These are phyloP conservation scores for Orthosia cruda DNA, from an alignment of 2,888 invertebrate genomes.

Conservation along the genomic window DNA sequence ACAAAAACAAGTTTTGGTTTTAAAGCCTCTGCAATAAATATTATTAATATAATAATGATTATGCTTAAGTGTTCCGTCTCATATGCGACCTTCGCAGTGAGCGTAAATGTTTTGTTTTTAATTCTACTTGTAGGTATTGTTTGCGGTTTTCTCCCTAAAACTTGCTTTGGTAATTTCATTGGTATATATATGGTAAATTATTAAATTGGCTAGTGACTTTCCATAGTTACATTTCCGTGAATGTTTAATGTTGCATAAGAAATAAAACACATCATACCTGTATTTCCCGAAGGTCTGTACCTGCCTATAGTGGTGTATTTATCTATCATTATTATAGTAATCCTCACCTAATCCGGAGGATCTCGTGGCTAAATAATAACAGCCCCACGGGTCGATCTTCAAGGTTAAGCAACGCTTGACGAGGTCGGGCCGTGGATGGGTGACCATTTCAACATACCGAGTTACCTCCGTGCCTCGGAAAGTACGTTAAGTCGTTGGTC, in stretches of 20 bases:
- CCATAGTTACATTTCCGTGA: neutral
- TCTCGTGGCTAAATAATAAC: too few species aligned
- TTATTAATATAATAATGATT: slow-evolving; percentile 27
- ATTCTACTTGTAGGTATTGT: slow-evolving; percentile 13
- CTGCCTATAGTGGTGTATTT: too few species aligned
- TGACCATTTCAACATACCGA: too few species aligned
- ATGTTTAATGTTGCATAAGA: neutral
- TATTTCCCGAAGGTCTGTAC: too few species aligned
- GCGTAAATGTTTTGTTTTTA: slow-evolving; percentile 53
- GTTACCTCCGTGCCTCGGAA: too few species aligned
- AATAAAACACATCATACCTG: too few species aligned
- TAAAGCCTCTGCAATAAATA: slow-evolving; percentile 29
- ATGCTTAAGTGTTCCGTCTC: slow-evolving; percentile 32
- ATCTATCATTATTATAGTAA: too few species aligned
- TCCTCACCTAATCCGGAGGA: too few species aligned
- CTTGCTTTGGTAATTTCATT: neutral
- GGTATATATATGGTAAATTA: neutral
- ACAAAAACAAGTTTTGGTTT: slow-evolving; percentile 48
- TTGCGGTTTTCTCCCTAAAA: slow-evolving; percentile 34
- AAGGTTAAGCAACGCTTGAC: too few species aligned
- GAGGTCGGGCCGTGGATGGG: too few species aligned
- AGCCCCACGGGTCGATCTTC: too few species aligned
- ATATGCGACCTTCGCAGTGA: slow-evolving; percentile 22
- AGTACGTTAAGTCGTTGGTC: too few species aligned
- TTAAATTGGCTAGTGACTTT: slow-evolving; percentile 7